These are phyloP conservation scores for Apis florea DNA, from an alignment of 1,140 invertebrate genomes.

Conservation along the genomic window DNA sequence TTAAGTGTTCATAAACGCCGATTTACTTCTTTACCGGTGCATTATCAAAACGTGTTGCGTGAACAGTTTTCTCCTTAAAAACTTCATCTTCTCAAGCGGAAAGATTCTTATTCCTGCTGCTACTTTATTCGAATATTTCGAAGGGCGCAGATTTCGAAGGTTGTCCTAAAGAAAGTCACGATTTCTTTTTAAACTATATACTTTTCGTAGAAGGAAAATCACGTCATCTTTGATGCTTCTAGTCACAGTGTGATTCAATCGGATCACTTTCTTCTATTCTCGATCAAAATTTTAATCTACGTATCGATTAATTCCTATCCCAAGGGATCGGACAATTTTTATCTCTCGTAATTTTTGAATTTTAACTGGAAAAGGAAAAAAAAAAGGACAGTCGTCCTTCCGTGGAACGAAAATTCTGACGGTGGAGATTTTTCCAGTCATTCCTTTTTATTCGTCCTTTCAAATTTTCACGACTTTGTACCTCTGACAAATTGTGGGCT, in stretches of 20 bases:
- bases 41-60: not conserved
- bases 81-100: not conserved
- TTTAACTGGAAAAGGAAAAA: too few species aligned
- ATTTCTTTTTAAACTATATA: too few species aligned
- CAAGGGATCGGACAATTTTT: too few species aligned
- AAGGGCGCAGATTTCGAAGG: too few species aligned
- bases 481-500: constrained; percentile 3
- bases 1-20: not conserved
- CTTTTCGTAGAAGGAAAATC: too few species aligned
- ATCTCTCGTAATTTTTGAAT: too few species aligned
- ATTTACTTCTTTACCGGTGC: not conserved
- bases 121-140: too few species aligned
- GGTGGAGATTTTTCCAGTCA: not conserved
- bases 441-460: not conserved
- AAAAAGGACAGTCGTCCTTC: not conserved
- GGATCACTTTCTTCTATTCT: not conserved
- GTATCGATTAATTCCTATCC: too few species aligned
- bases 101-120: not conserved
- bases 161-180: too few species aligned
- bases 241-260: too few species aligned
- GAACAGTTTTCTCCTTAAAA: not conserved
- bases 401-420: not conserved
- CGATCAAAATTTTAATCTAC: too few species aligned
- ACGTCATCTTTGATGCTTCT: too few species aligned
- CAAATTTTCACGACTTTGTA: constrained; percentile 3